Base-by-base conservation (phyloP, 35 echinoderm and acorn worm species). In the Hemicentrotus pulcherrimus region DNA sequence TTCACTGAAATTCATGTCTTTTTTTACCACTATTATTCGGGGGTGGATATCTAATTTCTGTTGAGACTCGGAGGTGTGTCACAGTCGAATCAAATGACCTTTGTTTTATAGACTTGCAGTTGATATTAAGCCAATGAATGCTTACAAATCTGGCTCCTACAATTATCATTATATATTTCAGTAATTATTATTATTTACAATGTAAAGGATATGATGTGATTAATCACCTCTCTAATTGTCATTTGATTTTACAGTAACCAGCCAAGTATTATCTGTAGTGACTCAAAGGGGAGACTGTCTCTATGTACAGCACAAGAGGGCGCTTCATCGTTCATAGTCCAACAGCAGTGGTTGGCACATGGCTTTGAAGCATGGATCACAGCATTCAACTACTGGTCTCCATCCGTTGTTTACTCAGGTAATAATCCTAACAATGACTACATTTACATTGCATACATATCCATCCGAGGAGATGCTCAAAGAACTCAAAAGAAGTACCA, bases 321-420 rank as follows among this genome's bases (percentile, higher is more conserved):
- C 14, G 4, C 94, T 19, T 50, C 91, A 30, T 89, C 55, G 12
- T 47, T 97, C 32, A 45, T 92, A 50, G 18, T 92, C 3, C 19
- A 95, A 22, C 95, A 60, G 61, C 95, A 96, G 31, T 99, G 98
- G 98, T 47, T 88, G 28, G 98, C 96, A 41, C 98, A 99, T 96
- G 97, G 93, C 0, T 98, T 97, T 98, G 97, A 99, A 94, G 96
- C 97, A 16, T 99, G 98, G 98, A 98, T 99, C n/a, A 90, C 96
- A 61, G 98, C 98, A 86, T 99, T 98, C 95, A 92, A 97, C 94
- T 99, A 99, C 90, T 99, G 97, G 97, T 96, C 97, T 93, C 97
- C 96, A 22, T 90, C 86, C 48, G 48, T 96, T n/a, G 94, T 99
- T 6, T 97, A 96, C 47, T 97, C 98, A 92, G 98, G 98, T 99